phyloP scores from a whole-genome alignment of 2,113 vertebrate genomes.

The Xiphophorus hellerii region DNA sequence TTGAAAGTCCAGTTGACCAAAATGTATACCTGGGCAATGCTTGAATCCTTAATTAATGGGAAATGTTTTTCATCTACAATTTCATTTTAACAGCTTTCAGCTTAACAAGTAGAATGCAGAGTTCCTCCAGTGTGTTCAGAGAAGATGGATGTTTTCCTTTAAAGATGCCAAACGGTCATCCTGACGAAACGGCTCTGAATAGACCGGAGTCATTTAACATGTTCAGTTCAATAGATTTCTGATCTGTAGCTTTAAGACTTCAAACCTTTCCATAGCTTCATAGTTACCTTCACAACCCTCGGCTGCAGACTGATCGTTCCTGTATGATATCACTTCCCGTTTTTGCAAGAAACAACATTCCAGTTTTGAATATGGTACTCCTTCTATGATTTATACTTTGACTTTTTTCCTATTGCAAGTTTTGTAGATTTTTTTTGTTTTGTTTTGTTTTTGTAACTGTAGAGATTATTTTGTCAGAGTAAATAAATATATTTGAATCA shows the following conservation, averaged over 20 bases:
- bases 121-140: background rate
- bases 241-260: background rate
- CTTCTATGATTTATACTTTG: slow-evolving; percentile 29
- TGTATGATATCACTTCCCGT: slow-evolving; percentile 63
- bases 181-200: background rate
- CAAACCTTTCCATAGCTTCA: background rate
- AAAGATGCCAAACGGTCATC: background rate
- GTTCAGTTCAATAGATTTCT: background rate
- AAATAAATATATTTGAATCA: slow-evolving; percentile 77
- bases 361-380: slow-evolving; percentile 48
- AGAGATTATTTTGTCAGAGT: slow-evolving; percentile 75
- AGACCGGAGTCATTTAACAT: background rate
- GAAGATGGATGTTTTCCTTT: background rate
- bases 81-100: slow-evolving; percentile 10
- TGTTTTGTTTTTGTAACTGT: slow-evolving; percentile 59
- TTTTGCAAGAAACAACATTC: slow-evolving; percentile 61
- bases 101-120: background rate
- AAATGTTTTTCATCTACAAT: slow-evolving; percentile 35
- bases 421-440: slow-evolving; percentile 67
- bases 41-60: slow-evolving; percentile 72
- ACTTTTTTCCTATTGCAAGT: slow-evolving; percentile 43
- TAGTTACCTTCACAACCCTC: slow-evolving; percentile 4
- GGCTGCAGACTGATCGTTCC: slow-evolving; percentile 44
- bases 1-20: slow-evolving; percentile 41
- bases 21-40: slow-evolving; percentile 80